phyloP scores from a whole-genome alignment of 92 coral and sea anemone species.

The Bergia puertoricense region DNA sequence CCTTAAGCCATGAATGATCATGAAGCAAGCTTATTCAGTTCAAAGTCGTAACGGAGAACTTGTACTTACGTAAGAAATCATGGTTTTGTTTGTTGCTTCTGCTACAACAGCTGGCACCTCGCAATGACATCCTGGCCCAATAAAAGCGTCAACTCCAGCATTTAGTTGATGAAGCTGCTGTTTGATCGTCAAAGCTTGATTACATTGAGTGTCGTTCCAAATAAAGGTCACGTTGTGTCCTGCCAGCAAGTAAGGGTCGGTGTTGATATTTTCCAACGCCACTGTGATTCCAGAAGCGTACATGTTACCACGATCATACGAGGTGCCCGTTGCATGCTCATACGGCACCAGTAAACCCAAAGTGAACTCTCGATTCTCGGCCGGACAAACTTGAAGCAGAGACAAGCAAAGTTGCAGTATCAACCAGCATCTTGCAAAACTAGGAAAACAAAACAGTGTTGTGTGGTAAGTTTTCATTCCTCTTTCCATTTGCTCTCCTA shows the following conservation, averaged over 20 bases:
- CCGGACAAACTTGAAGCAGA: background rate
- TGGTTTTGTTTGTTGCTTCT: background rate
- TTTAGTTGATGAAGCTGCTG: constrained; percentile 4
- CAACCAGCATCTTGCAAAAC: no score
- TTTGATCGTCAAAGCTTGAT: background rate
- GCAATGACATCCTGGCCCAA: constrained; percentile 14
- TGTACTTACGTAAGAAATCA: constrained; percentile 23
- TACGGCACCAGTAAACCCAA: constrained; percentile 47
- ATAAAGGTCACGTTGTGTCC: constrained; percentile 9
- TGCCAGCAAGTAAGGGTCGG: background rate
- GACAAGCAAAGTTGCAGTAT: background rate
- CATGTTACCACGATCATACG: background rate
- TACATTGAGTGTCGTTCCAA: background rate
- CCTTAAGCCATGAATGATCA: no score
- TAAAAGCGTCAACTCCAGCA: constrained; percentile 10
- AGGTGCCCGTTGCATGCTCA: no score
- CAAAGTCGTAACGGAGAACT: no score
- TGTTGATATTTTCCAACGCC: background rate
- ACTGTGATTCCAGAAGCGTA: constrained; percentile 5
- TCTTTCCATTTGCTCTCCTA: no score
- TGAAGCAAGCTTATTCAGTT: no score
- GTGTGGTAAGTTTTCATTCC: no score
- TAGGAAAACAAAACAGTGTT: no score
- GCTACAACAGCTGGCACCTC: background rate
- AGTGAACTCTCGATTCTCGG: constrained; percentile 17